A percentile compares a stretch with the other conserved stretches of the same genome.
Conservation (phyloP, 1,140 invertebrate species). For the Oncopeltus fasciatus region DNA sequence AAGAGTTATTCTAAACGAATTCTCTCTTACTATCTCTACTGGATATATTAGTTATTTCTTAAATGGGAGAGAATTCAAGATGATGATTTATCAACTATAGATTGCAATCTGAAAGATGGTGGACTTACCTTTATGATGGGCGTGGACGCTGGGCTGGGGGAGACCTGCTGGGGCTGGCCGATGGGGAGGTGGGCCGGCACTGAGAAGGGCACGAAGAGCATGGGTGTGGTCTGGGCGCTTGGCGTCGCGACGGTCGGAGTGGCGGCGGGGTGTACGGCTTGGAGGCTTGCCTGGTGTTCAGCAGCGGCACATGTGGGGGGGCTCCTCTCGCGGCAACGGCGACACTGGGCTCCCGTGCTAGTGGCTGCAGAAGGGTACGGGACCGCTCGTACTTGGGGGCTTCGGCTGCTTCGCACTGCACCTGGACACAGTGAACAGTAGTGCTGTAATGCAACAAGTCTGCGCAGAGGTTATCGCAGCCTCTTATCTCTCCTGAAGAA, state of each 20-base stretch:
- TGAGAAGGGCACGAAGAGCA: constrained; percentile 39
- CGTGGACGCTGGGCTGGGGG: constrained; percentile 24
- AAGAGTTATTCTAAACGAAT: too few species aligned
- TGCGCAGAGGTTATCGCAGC: too few species aligned
- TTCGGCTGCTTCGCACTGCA: constrained; percentile 18
- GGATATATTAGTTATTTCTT: too few species aligned
- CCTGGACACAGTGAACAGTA: too few species aligned
- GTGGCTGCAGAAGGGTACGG: constrained; percentile 20
- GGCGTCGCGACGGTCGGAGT: constrained; percentile 24
- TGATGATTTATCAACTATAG: too few species aligned
- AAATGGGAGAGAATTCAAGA: too few species aligned
- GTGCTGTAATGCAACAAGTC: too few species aligned
- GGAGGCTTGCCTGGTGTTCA: constrained; percentile 13
- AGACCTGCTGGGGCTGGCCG: constrained; percentile 32
- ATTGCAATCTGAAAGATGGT: too few species aligned
- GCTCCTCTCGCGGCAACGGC: constrained; percentile 15
- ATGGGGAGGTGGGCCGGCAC: constrained; percentile 33
- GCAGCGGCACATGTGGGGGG: constrained; percentile 18
- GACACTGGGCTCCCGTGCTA: constrained; percentile 13
- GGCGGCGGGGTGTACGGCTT: constrained; percentile 26
- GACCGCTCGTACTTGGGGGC: constrained; percentile 19
- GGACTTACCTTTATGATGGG: constrained; percentile 20
- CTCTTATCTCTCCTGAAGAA: too few species aligned
- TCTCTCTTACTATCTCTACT: too few species aligned
- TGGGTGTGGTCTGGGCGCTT: constrained; percentile 30